Evolutionary conservation across 92 coral and sea anemone genomes (phyloP).

Genomic region (Anthopleura xanthogrammica): DNA sequence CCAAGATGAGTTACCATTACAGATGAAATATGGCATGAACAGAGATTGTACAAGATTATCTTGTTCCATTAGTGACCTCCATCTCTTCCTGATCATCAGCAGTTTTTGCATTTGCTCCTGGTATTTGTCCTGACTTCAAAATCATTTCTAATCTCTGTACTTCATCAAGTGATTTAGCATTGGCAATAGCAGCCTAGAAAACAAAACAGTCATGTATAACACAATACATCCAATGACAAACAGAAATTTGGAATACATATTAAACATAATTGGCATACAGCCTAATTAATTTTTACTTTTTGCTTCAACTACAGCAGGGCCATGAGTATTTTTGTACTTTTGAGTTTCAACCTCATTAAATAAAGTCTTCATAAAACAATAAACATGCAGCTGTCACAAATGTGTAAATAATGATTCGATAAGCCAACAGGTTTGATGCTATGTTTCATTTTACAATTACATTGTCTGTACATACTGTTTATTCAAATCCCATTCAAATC

Average conservation of each 20-base stretch:
- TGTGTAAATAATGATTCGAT: too few species aligned
- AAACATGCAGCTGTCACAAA: too few species aligned
- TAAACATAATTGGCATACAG: not conserved
- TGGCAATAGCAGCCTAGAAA: constrained; percentile 94
- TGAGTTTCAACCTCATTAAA: too few species aligned
- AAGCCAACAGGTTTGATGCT: too few species aligned
- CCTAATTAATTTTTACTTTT: too few species aligned
- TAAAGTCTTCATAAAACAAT: too few species aligned
- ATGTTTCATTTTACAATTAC: not conserved
- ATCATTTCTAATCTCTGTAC: constrained; percentile 91
- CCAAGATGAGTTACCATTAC: not conserved
- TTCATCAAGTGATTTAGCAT: constrained; percentile 96
- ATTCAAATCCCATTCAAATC: too few species aligned
- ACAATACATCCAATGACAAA: too few species aligned
- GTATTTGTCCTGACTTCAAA: constrained; percentile 88
- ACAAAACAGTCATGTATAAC: not conserved
- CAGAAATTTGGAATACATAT: too few species aligned
- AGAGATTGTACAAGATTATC: not conserved
- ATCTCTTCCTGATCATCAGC: constrained; percentile 64
- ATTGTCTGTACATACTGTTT: too few species aligned
- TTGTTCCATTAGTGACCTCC: constrained; percentile 74
- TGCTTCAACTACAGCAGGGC: too few species aligned
- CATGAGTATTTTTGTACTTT: too few species aligned
- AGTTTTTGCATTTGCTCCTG: constrained; percentile 44
- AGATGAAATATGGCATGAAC: not conserved